A percentile compares a stretch with the other conserved stretches of the same genome.
Conservation (phyloP, 2,888 invertebrate genomes). For the Melanostoma scalare region DNA sequence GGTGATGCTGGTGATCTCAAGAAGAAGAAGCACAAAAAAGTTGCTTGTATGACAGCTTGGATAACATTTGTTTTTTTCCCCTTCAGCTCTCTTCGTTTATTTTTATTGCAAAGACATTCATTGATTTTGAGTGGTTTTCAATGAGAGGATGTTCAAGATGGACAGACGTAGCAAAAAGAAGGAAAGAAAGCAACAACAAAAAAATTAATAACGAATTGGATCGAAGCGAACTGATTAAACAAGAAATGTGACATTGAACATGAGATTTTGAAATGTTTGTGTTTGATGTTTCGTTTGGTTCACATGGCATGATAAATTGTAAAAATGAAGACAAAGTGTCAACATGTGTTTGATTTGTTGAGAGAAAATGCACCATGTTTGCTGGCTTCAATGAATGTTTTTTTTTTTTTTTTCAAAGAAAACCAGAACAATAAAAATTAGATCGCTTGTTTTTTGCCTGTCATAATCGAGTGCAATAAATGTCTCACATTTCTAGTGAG, state of each 20-base stretch:
- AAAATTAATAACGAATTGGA: constrained; percentile 19
- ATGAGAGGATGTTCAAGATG: constrained; percentile 55
- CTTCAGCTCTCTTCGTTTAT: constrained; percentile 39
- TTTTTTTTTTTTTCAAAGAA: neutral
- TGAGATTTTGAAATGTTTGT: constrained; percentile 71
- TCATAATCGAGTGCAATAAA: neutral
- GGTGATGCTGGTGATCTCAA: constrained; percentile 25
- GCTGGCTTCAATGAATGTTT: constrained; percentile 25
- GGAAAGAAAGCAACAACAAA: constrained; percentile 3
- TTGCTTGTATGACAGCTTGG: constrained; percentile 58
- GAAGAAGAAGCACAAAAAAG: constrained; percentile 35
- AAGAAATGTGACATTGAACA: constrained; percentile 72
- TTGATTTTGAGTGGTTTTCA: constrained; percentile 72
- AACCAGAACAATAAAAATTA: constrained; percentile 9
- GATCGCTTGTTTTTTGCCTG: neutral
- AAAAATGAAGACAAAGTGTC: constrained; percentile 45
- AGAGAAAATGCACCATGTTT: constrained; percentile 56
- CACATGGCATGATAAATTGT: constrained; percentile 53
- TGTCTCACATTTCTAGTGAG: constrained; percentile 20
- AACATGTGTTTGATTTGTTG: constrained; percentile 64
- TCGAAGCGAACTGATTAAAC: constrained; percentile 63
- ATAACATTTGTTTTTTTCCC: constrained; percentile 24
- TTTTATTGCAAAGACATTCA: constrained; percentile 57
- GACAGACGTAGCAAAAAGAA: constrained; percentile 22
- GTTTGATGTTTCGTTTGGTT: constrained; percentile 52